A percentile compares a stretch with the other conserved stretches of the same genome.
phyloP scores from a whole-genome alignment of 2,888 invertebrate species.

The Drosophila diplacantha region DNA sequence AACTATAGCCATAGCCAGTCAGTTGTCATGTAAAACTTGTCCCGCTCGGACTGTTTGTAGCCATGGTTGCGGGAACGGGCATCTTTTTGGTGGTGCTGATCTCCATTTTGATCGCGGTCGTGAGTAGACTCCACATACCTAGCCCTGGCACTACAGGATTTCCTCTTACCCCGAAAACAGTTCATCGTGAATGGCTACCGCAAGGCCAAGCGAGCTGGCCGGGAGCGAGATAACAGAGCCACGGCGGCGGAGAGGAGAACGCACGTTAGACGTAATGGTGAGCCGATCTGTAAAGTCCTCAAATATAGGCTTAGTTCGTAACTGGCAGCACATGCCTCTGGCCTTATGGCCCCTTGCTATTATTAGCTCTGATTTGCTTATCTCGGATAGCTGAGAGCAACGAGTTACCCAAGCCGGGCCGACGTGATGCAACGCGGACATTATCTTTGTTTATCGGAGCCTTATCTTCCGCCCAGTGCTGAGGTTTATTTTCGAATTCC shows the following conservation, averaged over 20 bases:
- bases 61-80: constrained; percentile 11
- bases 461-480: constrained; percentile 12
- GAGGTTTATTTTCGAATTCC: constrained; percentile 9
- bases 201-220: constrained; percentile 17
- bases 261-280: constrained; percentile 14
- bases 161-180: constrained; percentile 5
- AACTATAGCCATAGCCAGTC: constrained; percentile 20
- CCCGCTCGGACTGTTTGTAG: constrained; percentile 7
- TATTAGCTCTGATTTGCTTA: constrained; percentile 38
- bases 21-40: constrained; percentile 25
- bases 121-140: no score
- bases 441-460: constrained; percentile 31
- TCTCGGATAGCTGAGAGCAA: constrained; percentile 13
- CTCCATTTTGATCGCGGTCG: constrained; percentile 19
- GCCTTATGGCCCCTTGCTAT: constrained; percentile 9
- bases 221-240: neutral
- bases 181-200: constrained; percentile 16
- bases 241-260: neutral
- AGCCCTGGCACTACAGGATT: constrained; percentile 2
- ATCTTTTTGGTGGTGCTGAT: constrained; percentile 17
- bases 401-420: constrained; percentile 16
- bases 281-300: constrained; percentile 6
- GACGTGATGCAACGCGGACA: constrained; percentile 26
- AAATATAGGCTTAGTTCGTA: constrained; percentile 21
- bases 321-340: constrained; percentile 15